These are phyloP conservation scores for Stenotaenia linearis DNA, from an alignment of 2,888 invertebrate genomes.

Conservation along the genomic window DNA sequence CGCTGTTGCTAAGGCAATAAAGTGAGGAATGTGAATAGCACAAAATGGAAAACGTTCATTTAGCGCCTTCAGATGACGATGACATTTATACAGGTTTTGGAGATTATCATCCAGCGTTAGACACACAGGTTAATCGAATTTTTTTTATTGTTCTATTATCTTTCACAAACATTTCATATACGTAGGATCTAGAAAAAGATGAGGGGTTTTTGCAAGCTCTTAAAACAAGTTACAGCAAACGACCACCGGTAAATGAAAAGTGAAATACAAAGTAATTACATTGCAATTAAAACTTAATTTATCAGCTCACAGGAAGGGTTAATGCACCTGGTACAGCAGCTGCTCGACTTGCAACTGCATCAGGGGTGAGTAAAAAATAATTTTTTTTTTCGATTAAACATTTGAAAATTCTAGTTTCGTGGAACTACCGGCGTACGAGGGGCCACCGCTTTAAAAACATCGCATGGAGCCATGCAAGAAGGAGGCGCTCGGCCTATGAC, in stretches of 20 bases:
- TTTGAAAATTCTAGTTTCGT: not conserved
- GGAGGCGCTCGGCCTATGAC: constrained; percentile 75
- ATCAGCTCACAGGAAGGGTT: constrained; percentile 11
- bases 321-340: constrained; percentile 10
- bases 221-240: constrained; percentile 64
- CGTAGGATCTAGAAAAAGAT: constrained; percentile 62
- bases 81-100: constrained; percentile 64
- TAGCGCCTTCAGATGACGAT: constrained; percentile 45
- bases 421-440: not conserved
- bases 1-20: not conserved
- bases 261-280: not conserved
- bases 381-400: not conserved
- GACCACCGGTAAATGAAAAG: constrained; percentile 55
- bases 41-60: constrained; percentile 34
- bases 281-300: not conserved
- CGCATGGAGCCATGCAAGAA: constrained; percentile 38
- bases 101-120: constrained; percentile 60
- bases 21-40: not conserved
- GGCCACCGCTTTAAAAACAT: constrained; percentile 34
- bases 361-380: constrained; percentile 21
- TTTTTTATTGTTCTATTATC: no score
- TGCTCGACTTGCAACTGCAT: constrained; percentile 13
- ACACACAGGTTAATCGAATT: constrained; percentile 51
- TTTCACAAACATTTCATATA: not conserved
- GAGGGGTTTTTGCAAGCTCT: constrained; percentile 69